Evolutionary conservation across 1,140 invertebrate genomes (phyloP), one percentile per base, ranked within the genome.

Genomic region (Hydropsyche tenuis): DNA sequence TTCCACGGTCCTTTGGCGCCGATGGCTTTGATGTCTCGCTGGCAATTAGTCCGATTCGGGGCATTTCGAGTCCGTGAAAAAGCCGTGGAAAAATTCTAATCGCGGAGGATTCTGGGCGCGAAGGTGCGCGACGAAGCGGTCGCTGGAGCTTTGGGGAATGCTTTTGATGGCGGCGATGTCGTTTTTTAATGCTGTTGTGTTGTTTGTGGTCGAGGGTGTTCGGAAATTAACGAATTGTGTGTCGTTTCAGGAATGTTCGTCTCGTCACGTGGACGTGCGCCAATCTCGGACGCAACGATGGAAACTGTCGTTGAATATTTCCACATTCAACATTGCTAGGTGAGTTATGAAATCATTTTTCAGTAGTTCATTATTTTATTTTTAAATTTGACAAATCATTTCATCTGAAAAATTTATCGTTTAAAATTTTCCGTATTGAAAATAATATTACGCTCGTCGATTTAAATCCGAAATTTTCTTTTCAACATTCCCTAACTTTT

Each of bases 301-400:
- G 73, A 72, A 72, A 72, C 23, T 27, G 45, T 56, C 23, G 48
- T 48, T 68, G 37, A 72, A 68, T 14, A 53, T 69, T 68, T 45
- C 70, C 16, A 69, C 69, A 53, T 48, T 56, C 63, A 72, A 72
- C 69, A 72, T 68, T 77, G 73, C 74, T 77, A 74, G 73, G 75
- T 77, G 73, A 77, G 64, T 77, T 16, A 51, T 16, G 18, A 51
- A 69, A 1, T 37, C 30, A 9, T 37, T 4, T 37, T 37, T 3
- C 20, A 53, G 1, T 18, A 53, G 9, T 14, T n/a, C 0, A 18
- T n/a, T 18, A 53, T 53, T 53, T 16, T 53, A 53, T 18, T 53
- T 53, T 7, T 6, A 53, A 11, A 5, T 7, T 16, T 18, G 48
- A n/a, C n/a, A n/a, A n/a, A n/a, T n/a, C n/a, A n/a, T n/a, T n/a